Evolutionary conservation across 2,113 vertebrate species (phyloP), one percentile per base, ranked within the genome.

Genomic region (Austrofundulus limnaeus): DNA sequence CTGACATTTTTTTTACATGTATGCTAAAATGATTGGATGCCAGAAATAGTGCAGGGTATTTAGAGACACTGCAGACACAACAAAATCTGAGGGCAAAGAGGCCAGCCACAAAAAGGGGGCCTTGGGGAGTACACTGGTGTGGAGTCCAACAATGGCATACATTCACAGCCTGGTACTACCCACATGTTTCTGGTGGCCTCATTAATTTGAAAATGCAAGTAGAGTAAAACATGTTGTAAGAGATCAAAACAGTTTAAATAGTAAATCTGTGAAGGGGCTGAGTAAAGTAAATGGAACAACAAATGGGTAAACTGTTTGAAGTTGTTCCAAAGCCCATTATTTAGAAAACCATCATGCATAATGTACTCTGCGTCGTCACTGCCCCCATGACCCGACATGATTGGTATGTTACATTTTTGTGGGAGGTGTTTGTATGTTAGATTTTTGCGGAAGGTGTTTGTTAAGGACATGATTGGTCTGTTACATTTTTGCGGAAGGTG

Each of bases 21-120:
- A 74, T 66, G 70, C 79, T 78, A 34, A 87, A 87, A 80, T 14
- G 45, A 74, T 75, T 54, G 58, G 31, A n/a, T 43, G 64, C 75
- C 84, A 77, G 61, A 78, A 88, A 88, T 90, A 89, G 87, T 25
- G 74, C 61, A 47, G 63, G 43, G 66, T 76, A 67, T 77, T 70
- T 63, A 34, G 24, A 42, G 56, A 23, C 38, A 64, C 17, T 61
- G 78, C 56, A 90, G 87, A 90, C 87, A 89, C 69, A 89, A 88
- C 86, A 90, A 83, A 85, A 68, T 65, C 61, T 67, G 58, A 48
- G 61, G 74, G 75, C 72, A 75, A 74, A 74, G 66, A 70, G 76
- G 68, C 51, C 75, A 77, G 77, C 67, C 71, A 34, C 25, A 80
- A 51, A 75, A 70, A 78, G 20, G 3, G 64, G 74, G 52, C 73